Evolutionary conservation across 1,140 invertebrate species (phyloP).

Genomic region (Calephelis nemesis): DNA sequence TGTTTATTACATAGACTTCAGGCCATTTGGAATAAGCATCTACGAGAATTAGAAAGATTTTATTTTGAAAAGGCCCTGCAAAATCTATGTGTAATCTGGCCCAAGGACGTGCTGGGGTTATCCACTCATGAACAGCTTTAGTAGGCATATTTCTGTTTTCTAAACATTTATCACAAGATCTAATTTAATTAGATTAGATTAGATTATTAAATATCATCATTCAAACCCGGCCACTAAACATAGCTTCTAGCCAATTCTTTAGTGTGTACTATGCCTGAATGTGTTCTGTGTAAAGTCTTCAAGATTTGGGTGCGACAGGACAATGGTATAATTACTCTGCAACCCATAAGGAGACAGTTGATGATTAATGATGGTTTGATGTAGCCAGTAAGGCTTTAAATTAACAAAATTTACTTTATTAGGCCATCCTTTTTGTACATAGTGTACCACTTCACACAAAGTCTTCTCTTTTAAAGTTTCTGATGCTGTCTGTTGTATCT

Average conservation of each 20-base stretch:
- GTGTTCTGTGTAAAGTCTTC: constrained; percentile 48
- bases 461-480: constrained; percentile 32
- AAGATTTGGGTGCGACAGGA: constrained; percentile 26
- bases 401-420: constrained; percentile 23
- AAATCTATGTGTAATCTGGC: too few relatives aligned
- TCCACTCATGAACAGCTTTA: too few relatives aligned
- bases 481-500: constrained; percentile 32
- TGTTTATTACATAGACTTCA: constrained; percentile 44
- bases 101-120: too few relatives aligned
- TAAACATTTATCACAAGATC: too few relatives aligned
- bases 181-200: too few relatives aligned
- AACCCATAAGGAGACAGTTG: constrained; percentile 33
- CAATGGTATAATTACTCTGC: constrained; percentile 36
- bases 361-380: constrained; percentile 33
- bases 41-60: too few relatives aligned
- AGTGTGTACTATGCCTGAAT: constrained; percentile 71
- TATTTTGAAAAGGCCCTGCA: too few relatives aligned
- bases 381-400: constrained; percentile 30
- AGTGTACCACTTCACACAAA: constrained; percentile 23
- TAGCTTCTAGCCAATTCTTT: constrained; percentile 73
- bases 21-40: constrained; percentile 67
- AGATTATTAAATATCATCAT: too few relatives aligned
- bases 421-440: constrained; percentile 34
- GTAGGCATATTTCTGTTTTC: too few relatives aligned
- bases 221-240: constrained; percentile 26